Evolutionary conservation across 2,888 invertebrate genomes (phyloP), one percentile per base, ranked within the genome.

Genomic region (Ornithoptera alexandrae): DNA sequence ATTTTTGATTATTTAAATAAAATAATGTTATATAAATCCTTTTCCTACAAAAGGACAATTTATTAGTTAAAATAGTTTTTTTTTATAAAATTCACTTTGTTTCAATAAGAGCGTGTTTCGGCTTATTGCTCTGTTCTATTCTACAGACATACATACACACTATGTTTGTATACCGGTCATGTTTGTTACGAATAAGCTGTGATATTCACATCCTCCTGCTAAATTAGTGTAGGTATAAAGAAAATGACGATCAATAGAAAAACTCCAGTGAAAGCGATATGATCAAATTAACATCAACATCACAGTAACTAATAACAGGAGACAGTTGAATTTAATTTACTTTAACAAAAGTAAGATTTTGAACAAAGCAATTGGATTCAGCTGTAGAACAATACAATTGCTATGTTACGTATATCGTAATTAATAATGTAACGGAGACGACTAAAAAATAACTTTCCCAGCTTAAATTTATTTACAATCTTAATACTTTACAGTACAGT

Each of bases 381-480:
- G 39, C 46, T n/a, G 65, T 42, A 36, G 64, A 64, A 68, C 69
- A 61, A 69, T 65, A 42, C 15, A 20, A 42, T 64, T 42, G 42
- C 18, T 58, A 8, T 60, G 76, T 86, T 84, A 79, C 79, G 80
- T 77, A 85, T 85, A 78, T 78, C 65, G 75, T 84, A 80, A 83
- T 81, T 77, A 80, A 82, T 63, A 72, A 73, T 65, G 72, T 69
- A 73, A 58, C 71, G 59, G 61, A 76, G 77, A 71, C 74, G 74
- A 73, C 75, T 72, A 77, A 80, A 81, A 83, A 85, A 81, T 81
- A 74, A 71, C 75, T 63, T 57, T 69, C 65, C 64, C 60, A 24
- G 75, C 78, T 75, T 76, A 78, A 74, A 39, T 39, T 39, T 39
- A 39, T 39, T 39, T 39, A 39, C 39, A 39, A 39, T 39, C 10